phyloP scores from a whole-genome alignment of 92 coral and sea anemone genomes.

The Parazoanthus swiftii region DNA sequence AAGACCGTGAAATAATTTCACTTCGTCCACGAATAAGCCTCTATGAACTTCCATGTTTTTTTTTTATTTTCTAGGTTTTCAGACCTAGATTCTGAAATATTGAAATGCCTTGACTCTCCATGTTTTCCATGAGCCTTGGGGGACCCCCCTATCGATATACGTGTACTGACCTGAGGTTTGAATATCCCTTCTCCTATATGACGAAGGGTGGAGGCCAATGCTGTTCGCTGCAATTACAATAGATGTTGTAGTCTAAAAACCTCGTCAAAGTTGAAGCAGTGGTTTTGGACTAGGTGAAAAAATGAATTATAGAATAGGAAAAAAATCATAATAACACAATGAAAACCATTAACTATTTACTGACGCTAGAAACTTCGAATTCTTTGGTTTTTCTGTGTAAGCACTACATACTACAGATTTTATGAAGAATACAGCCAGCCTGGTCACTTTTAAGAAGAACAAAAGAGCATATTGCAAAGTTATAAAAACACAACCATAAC shows the following conservation, averaged over 20 bases:
- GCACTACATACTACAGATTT: too few species aligned
- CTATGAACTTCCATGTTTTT: too few species aligned
- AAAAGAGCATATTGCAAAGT: too few species aligned
- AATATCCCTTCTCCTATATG: constrained; percentile 94
- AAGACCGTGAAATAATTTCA: not conserved
- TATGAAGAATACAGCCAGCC: too few species aligned
- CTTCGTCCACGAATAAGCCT: not conserved
- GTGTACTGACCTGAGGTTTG: constrained; percentile 86
- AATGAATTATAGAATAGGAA: not conserved
- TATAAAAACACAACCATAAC: too few species aligned
- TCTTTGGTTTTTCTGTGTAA: not conserved
- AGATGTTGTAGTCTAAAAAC: not conserved
- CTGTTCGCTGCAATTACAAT: constrained; percentile 68
- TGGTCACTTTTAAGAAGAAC: too few species aligned
- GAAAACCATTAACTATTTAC: not conserved
- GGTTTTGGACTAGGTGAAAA: too few species aligned
- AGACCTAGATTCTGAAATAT: too few species aligned
- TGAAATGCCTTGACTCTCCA: not conserved
- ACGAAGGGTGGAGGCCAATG: constrained; percentile 90
- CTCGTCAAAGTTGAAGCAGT: not conserved
- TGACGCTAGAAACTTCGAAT: not conserved
- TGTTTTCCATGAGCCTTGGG: not conserved
- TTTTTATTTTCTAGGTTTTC: not conserved
- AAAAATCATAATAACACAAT: too few species aligned
- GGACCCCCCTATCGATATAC: not conserved